phyloP scores from a whole-genome alignment of 2,888 invertebrate species.

The Prosopocoilus inquinatus region DNA sequence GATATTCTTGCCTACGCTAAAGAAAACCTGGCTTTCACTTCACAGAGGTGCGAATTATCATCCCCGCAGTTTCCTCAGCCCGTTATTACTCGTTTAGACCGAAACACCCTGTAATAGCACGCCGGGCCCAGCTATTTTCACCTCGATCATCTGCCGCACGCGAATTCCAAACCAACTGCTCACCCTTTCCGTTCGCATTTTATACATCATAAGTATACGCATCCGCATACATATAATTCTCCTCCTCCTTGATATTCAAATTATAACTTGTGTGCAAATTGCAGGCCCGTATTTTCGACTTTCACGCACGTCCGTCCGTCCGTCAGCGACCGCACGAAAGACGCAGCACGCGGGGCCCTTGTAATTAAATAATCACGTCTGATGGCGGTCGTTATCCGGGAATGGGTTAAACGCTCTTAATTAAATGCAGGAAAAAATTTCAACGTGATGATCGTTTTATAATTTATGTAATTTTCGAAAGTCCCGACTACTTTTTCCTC shows the following conservation, averaged over 20 bases:
- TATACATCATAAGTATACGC: slow-evolving; percentile 7
- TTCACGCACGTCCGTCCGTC: no score
- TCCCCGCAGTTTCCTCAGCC: slow-evolving; percentile 12
- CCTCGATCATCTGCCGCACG: slow-evolving; percentile 18
- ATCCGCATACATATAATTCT: background rate
- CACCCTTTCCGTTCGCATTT: slow-evolving; percentile 10
- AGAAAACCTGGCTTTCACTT: background rate
- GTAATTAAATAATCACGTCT: slow-evolving; percentile 4
- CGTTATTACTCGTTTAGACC: slow-evolving; percentile 12
- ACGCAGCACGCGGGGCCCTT: background rate
- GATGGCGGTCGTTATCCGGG: slow-evolving; percentile 2
- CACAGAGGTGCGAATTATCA: slow-evolving; percentile 16
- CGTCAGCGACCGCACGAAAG: no score
- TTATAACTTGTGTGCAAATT: no score
- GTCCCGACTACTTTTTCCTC: no score
- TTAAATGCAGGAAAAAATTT: slow-evolving; percentile 1
- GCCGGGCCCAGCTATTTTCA: slow-evolving; percentile 15
- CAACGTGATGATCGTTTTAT: no score
- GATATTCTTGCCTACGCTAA: slow-evolving; percentile 3
- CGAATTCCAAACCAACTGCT: slow-evolving; percentile 9
- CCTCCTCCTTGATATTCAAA: no score
- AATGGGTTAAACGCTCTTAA: slow-evolving; percentile 10
- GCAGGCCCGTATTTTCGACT: no score
- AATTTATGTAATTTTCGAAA: no score
- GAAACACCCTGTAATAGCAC: slow-evolving; percentile 19